Evolutionary conservation across 1,140 invertebrate species (phyloP), one percentile per base, ranked within the genome.

Genomic region (Rhynchophorus ferrugineus): DNA sequence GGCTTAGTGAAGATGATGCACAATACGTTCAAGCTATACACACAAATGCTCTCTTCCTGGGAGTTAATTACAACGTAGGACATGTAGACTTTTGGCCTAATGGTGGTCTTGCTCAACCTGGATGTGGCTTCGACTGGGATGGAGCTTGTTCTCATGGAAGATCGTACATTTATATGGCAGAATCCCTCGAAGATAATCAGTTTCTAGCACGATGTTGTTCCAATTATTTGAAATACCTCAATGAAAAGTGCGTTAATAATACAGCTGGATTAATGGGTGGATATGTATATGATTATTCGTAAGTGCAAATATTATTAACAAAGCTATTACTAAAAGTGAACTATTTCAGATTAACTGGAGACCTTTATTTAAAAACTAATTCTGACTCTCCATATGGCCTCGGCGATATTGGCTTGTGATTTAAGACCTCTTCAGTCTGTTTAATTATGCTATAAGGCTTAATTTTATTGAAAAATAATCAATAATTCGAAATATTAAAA

Each of bases 51-150:
- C 66, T 75, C 49, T 50, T 75, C 48, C 70, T 82, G 21, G 81
- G 78, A 3, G 79, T 82, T 52, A 65, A 69, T 34, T 73, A 73
- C 2, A 74, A 78, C 0, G 60, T 82, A 37, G 81, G 81, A 2
- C 78, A 83, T 59, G 79, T 77, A 19, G 84, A 87, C 66, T 86
- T 84, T 62, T 84, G 79, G 65, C 78, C 80, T 7, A 84, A 85
- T 61, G 81, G 81, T 21, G 81, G 79, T 3, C 70, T 65, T 1
- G 59, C 68, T 6, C 85, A 88, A 61, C 79, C 80, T 3, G 85
- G 84, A 1, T 89, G 85, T 49, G 64, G 70, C 2, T 19, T 66
- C 8, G 58, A 62, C 9, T 21, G 18, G 66, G 57, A 62, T 13
- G 35, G 24, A 65, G 61, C 14, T 45, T 80, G 78, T 45, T 69